Evolutionary conservation across 2,113 vertebrate species (phyloP), one percentile per base, ranked within the genome.

Genomic region (Callocephalon fimbriatum): DNA sequence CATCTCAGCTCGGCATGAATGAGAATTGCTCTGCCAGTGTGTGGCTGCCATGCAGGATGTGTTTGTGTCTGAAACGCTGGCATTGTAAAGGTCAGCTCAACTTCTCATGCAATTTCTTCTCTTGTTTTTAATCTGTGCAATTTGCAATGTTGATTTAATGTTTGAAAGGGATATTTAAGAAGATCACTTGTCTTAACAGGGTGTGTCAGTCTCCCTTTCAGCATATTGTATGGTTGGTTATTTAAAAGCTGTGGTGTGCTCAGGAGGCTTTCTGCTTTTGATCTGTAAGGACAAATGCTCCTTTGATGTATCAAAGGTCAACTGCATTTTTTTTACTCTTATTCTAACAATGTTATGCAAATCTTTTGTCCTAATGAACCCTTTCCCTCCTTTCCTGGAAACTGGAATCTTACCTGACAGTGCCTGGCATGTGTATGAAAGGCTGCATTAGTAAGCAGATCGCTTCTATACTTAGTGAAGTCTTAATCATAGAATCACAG

Each of bases 331-430:
- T 89, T 83, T n/a, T n/a, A n/a, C n/a, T n/a, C n/a, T n/a, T 76
- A 7, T 18, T 66, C 29, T 65, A 61, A 27, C 29, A 8, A 25
- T 42, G 12, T 10, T 40, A 56, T 37, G 62, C 37, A 90, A 54
- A 88, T 51, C 22, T 84, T 74, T 75, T 65, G 31, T 79, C 56
- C 77, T 88, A 16, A 73, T 94, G 27, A 79, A 79, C 81, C 44
- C 70, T 16, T 79, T 90, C 48, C 23, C 37, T 63, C 63, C 31
- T 44, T 54, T 5, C 4, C 27, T 91, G 86, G 76, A n/a, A 84
- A 37, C 12, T 27, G 40, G 48, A 5, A 13, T 90, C 31, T 59
- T 31, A 21, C 1, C 51, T 45, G 62, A 19, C 25, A n/a, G 37
- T 12, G 12, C 27, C 21, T 44, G 35, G 22, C 2, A 1, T 9